These are phyloP conservation scores for Syrista parreyssii DNA, from an alignment of 2,888 invertebrate genomes.

Conservation along the genomic window DNA sequence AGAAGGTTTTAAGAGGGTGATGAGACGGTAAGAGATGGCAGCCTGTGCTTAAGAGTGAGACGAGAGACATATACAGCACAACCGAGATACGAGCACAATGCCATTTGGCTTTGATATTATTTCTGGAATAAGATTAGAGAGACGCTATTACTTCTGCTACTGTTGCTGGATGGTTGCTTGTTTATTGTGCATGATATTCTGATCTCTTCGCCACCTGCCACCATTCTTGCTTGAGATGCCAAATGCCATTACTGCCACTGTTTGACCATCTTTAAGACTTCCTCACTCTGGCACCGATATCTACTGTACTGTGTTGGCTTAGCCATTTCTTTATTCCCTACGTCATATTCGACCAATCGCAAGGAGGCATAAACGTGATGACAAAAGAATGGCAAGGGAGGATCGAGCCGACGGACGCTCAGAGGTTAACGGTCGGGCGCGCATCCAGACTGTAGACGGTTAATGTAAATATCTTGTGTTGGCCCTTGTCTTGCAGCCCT, in stretches of 20 bases:
- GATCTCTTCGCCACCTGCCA: background rate
- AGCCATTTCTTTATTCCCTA: conserved; percentile 15
- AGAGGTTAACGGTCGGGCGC: conserved; percentile 53
- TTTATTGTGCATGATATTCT: background rate
- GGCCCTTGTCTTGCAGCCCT: conserved; percentile 7
- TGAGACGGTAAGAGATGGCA: background rate
- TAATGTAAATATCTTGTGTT: conserved; percentile 59
- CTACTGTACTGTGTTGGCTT: background rate
- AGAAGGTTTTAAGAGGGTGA: background rate
- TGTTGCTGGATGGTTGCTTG: background rate
- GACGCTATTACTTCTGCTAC: background rate
- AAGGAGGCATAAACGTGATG: background rate
- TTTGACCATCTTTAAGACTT: background rate
- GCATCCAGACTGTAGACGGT: conserved; percentile 60
- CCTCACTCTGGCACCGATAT: background rate
- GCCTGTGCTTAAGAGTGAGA: background rate
- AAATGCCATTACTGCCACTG: background rate
- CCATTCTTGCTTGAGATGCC: background rate
- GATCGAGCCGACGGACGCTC: conserved; percentile 25
- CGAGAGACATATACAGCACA: background rate
- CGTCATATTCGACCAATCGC: background rate
- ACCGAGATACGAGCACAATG: conserved; percentile 9
- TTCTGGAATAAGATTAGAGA: conserved; percentile 5
- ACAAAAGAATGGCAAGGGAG: background rate
- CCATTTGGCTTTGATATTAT: conserved; percentile 1